Base-by-base conservation (phyloP, 2,113 vertebrate genomes). In the Silurus glanis region DNA sequence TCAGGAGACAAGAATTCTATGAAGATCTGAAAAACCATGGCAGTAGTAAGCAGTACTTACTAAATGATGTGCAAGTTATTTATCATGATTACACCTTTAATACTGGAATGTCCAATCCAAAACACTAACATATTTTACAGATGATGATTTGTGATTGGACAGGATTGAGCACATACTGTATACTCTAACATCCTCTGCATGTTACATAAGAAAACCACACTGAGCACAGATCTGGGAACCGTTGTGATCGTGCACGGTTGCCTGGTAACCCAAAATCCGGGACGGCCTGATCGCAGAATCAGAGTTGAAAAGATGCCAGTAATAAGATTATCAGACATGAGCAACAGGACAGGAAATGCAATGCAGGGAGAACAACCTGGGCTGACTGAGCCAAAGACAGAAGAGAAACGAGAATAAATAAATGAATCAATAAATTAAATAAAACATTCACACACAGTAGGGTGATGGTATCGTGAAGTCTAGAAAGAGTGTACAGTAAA, bases 221-320 rank as follows among this genome's bases (percentile, higher is more conserved):
- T 56, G 74, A 55, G 13, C 19, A 71, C 37, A 56, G 45, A 23
- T 17, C 21, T 49, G 25, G 12, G 58, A 81, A 45, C 10, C 9
- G 69, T 83, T 80, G 67, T 64, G 47, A 58, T 80, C 58, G 66
- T 75, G 64, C 16, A 71, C 6, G 64, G 75, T 74, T 84, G 83
- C 74, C 66, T 80, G 79, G 82, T 62, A 80, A 62, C 82, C 67
- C 66, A 80, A 55, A 82, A 80, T 86, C 83, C 45, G 45, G 75
- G n/a, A 21, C n/a, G 4, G 25, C 19, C 47, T 74, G 76, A 64
- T 45, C 21, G 55, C 45, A 64, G 64, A 66, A 74, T 71, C 53
- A 56, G 62, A 71, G 71, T 80, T 80, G 66, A 74, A 82, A 69
- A 66, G 19, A 16, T 71, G 64, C 67, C 86, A 66, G 49, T 74